Evolutionary conservation across 2,113 vertebrate genomes (phyloP), one percentile per base, ranked within the genome.

Genomic region (Caracal caracal): DNA sequence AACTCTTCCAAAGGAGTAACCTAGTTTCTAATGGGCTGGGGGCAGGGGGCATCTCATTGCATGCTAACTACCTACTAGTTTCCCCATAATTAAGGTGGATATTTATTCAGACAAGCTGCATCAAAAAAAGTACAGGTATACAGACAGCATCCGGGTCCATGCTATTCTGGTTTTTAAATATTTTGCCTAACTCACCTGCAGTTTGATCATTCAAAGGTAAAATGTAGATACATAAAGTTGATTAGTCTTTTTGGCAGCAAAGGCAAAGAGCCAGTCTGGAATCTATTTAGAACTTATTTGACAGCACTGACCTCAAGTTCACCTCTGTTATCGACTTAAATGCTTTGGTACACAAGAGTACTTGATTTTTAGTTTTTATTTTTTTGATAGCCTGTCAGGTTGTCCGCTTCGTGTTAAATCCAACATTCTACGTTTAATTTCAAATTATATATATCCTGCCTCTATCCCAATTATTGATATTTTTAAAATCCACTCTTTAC

Each of bases 271-370:
- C 33, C 10, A 95, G 61, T 95, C 70, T 93, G 93, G 92, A 97
- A 93, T 75, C 66, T 66, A 51, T 92, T 83, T 83, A 96, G 90
- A 94, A 92, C 47, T 90, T 78, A 96, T 40, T 88, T 90, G 56
- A 71, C 33, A 75, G 68, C 8, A 8, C 2, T 84, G n/a, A 92
- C 83, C 89, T 86, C 73, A 84, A 87, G 56, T 61, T 96, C 43
- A 76, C 75, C 68, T 71, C 79, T 81, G 30, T 47, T 78, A 66
- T 26, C 9, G 12, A 92, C n/a, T 56, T 83, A 53, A 93, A 82
- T 10, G 8, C 53, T 66, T 95, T 65, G 33, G 47, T 86, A 51
- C 12, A 56, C n/a, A 93, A 78, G 17, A 53, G 43, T 63, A 75
- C 82, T 73, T 65, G 40, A 26, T 40, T 35, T 53, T 43, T 43